Evolutionary conservation across 2,888 invertebrate species (phyloP), one percentile per base, ranked within the genome.

Genomic region (Sminthurinus aureus): DNA sequence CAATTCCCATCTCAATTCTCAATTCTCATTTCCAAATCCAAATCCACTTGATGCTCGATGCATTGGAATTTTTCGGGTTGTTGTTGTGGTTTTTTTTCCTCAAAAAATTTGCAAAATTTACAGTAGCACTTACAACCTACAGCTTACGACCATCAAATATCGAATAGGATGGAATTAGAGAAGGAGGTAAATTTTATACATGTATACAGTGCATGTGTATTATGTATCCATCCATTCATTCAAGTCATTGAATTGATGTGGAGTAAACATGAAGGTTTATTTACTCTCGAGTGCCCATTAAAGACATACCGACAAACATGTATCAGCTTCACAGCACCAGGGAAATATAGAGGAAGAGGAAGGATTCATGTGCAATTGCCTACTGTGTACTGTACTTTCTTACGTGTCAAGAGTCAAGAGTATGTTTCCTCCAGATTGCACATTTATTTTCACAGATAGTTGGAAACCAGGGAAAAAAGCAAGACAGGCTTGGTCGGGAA

Each of bases 361-460:
- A 81, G 81, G 81, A 83, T 83, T 83, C 83, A 83, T 78, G 83
- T 83, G 75, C 74, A 81, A 24, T 71, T 81, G 81, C 74, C 81
- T 74, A 81, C 74, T 81, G 6, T 38, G 6, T 38, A 38, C 38
- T 38, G 6, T 38, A 38, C 38, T 4, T 38, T 38, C 38, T 38
- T 6, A 38, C 1, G 38, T 38, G 3, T 38, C 38, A 38, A 38
- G 38, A 4, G 66, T 26, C 81, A 81, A 81, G 81, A 81, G 81
- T 75, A 66, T 81, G 74, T 74, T 64, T 74, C 74, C 81, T 81
- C 75, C n/a, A 75, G 75, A 81, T 81, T 81, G 81, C 78, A 77
- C 77, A 77, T 83, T 78, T 83, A 78, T 78, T 83, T 83, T 83
- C 78, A 83, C 77, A 83, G 77, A 83, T 83, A 83, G 73, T 83